Evolutionary conservation across 2,888 invertebrate genomes (phyloP), one percentile per base, ranked within the genome.

Genomic region (Dolichopus griseipennis): DNA sequence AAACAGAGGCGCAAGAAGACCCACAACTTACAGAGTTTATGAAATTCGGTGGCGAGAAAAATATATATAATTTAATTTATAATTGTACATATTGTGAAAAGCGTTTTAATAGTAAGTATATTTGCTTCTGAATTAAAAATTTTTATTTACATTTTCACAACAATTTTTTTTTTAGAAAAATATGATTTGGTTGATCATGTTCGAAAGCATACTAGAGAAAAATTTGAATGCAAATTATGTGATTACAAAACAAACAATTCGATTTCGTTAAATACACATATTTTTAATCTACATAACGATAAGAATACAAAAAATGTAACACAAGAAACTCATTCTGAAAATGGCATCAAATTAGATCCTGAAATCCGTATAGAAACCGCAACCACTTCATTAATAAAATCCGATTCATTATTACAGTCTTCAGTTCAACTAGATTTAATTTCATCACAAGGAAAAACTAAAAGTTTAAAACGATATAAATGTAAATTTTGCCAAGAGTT

Each of bases 401-500:
- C 52, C 2, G 18, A 52, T 2, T 52, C 18, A n/a, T n/a, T 52
- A 3, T 52, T 52, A 52, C 52, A 52, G 18, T 18, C 52, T 12
- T n/a, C 18, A 52, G 52, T 18, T 52, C 9, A 52, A 52, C 18
- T 52, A 2, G 52, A 52, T n/a, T 18, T 18, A 18, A 52, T 52
- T 7, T 18, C 52, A n/a, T 52, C 52, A 12, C 12, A 52, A 52
- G 52, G 18, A 52, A 52, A 52, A n/a, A 18, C 8, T 18, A 18
- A 52, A 52, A 52, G 52, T n/a, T 52, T 52, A 4, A 18, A 4
- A 52, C 52, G 52, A 37, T 20, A 37, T 20, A 64, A 64, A 34
- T 64, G 64, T 64, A 64, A 64, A 64, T 64, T 34, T n/a, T 64
- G 64, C 21, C 21, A 33, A n/a, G 33, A 64, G 22, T 20, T 34